Evolutionary conservation across 2,797 vertebrate species (phyloP).

Genomic region (Lacerta agilis): DNA sequence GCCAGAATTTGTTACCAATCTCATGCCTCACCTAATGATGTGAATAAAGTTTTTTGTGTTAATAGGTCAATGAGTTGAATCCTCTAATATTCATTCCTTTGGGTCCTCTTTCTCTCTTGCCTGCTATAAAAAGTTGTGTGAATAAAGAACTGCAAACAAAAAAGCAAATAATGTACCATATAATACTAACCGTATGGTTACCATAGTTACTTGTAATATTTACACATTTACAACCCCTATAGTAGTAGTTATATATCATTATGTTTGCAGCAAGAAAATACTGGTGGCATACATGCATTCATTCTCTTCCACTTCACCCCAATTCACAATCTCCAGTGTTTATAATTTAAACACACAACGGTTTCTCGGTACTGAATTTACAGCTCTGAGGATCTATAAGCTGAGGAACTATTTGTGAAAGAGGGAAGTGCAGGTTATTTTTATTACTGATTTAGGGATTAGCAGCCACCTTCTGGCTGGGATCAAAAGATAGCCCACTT

Average conservation of each 20-base stretch:
- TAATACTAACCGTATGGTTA: conserved; percentile 57
- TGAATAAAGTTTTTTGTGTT: conserved; percentile 52
- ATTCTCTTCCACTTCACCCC: no score
- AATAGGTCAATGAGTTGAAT: conserved; percentile 38
- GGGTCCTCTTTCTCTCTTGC: conserved; percentile 27
- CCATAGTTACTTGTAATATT: conserved; percentile 7
- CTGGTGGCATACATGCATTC: no score
- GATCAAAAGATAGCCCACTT: not conserved
- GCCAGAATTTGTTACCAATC: conserved; percentile 55
- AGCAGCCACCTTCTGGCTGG: not conserved
- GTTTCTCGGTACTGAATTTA: no score
- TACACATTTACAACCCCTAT: conserved; percentile 23
- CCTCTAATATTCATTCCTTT: conserved; percentile 28
- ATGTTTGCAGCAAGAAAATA: no score
- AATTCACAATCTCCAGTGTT: no score
- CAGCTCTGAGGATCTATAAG: no score
- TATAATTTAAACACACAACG: no score
- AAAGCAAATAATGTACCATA: conserved; percentile 49
- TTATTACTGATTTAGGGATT: conserved; percentile 19
- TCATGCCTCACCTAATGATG: conserved; percentile 28
- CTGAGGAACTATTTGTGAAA: no score
- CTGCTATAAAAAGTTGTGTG: conserved; percentile 16
- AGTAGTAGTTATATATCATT: no score
- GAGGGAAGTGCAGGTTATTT: not conserved
- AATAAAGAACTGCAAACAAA: conserved; percentile 21